Evolutionary conservation across 2,888 invertebrate genomes (phyloP).

Genomic region (Hofmannophila pseudospretella): DNA sequence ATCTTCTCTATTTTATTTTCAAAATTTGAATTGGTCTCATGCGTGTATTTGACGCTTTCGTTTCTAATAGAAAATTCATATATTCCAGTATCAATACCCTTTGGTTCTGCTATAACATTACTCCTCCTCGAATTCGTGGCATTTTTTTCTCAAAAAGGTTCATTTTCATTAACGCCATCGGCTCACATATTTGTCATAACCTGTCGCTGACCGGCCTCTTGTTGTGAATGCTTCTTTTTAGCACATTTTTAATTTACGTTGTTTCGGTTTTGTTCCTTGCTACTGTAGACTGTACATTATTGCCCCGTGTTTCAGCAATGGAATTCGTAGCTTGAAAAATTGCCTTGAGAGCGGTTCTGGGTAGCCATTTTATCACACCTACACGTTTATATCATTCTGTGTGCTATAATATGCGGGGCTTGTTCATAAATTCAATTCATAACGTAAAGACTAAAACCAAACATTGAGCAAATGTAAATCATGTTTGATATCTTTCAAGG

Average conservation of each 20-base stretch:
- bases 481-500: slow-evolving; percentile 2
- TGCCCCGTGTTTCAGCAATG: slow-evolving; percentile 35
- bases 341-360: slow-evolving; percentile 8
- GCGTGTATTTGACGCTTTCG: too few relatives aligned
- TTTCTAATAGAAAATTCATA: too few relatives aligned
- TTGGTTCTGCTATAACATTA: slow-evolving; percentile 32
- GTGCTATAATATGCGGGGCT: background rate
- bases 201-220: slow-evolving; percentile 45
- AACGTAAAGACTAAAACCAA: slow-evolving; percentile 2
- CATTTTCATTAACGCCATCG: slow-evolving; percentile 74
- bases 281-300: slow-evolving; percentile 38
- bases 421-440: slow-evolving; percentile 2
- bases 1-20: too few relatives aligned
- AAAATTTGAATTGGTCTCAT: too few relatives aligned
- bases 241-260: slow-evolving; percentile 70
- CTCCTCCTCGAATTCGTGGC: slow-evolving; percentile 36
- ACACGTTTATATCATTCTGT: background rate
- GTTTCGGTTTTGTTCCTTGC: slow-evolving; percentile 63
- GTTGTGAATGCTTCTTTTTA: slow-evolving; percentile 57
- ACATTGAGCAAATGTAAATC: background rate
- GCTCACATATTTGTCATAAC: slow-evolving; percentile 78
- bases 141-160: slow-evolving; percentile 57
- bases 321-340: slow-evolving; percentile 35
- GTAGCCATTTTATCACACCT: background rate
- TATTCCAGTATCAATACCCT: slow-evolving; percentile 24